A percentile compares a stretch with the other conserved stretches of the same genome.
phyloP scores from a whole-genome alignment of 1,140 invertebrate genomes.

The Acromyrmex echinatior region DNA sequence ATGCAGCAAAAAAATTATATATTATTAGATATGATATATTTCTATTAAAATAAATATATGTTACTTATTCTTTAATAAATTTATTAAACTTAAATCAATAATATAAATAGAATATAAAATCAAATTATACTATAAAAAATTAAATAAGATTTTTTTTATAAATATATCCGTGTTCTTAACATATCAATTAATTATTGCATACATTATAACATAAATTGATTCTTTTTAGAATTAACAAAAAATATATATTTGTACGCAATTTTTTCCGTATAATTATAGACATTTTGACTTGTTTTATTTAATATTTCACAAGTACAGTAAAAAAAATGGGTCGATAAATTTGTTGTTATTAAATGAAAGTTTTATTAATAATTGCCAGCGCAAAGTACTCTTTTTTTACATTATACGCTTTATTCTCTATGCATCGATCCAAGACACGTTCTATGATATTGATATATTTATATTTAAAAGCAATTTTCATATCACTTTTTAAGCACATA shows the following conservation, averaged over 20 bases:
- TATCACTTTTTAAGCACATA: slow-evolving; percentile 16
- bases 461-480: slow-evolving; percentile 2
- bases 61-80: background rate
- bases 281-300: background rate
- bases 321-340: background rate
- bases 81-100: background rate
- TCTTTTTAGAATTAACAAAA: background rate
- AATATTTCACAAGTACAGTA: background rate
- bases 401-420: background rate
- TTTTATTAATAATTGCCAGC: background rate
- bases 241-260: background rate
- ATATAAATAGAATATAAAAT: background rate
- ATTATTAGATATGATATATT: background rate
- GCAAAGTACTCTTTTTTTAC: slow-evolving; percentile 4
- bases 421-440: slow-evolving; percentile 23
- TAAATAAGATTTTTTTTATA: background rate
- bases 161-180: background rate
- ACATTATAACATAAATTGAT: background rate
- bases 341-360: background rate
- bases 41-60: background rate
- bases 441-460: background rate
- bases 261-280: background rate
- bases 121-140: slow-evolving; percentile 5
- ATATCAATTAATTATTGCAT: background rate
- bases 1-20: background rate